Base-by-base conservation (phyloP, 2,797 vertebrate genomes). In the Pelobates cultripes region DNA sequence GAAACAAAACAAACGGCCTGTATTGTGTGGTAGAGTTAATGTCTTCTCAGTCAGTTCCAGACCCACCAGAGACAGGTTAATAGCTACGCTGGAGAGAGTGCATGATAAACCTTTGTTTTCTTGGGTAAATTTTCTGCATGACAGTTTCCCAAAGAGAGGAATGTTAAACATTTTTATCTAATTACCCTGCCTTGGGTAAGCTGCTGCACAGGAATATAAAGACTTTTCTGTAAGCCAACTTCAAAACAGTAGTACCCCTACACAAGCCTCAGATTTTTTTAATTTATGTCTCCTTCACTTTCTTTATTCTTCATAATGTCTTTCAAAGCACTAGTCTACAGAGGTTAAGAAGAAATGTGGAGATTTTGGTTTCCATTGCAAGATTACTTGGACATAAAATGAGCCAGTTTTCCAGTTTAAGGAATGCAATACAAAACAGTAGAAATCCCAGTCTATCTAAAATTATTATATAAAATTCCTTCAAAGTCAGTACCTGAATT, bases 51-150 rank as follows among this genome's bases (percentile, higher is more conserved):
- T 28, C 55, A 45, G 8, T 57, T 60, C 15, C 15, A 63, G 57
- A n/a, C 42, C 42, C 53, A 45, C 72, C 14, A 63, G 47, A 79
- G 55, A 63, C 47, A 71, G 41, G 55, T 17, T 63, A 75, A 61
- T 44, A 41, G 53, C 9, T 7, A 6, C 8, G 44, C 44, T 43
- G 69, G 44, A 12, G 47, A 6, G 47, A 6, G 17, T 69, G 43
- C 73, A 55, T 44, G 66, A 43, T 28, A 28, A 72, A 14, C 45
- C 64, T 76, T 72, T 76, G 60, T 76, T 79, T 76, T 71, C 47
- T 72, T 80, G 72, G 68, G 66, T 84, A 60, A 66, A 71, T 84
- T 76, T 84, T 79, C 77, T 79, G 82, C 77, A 79, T 79, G 82
- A 71, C 67, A 45, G 72, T 79, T 64, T 79, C 28, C 43, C 9